These are phyloP conservation scores for Nephotettix cincticeps DNA, from an alignment of 1,140 invertebrate genomes.

Conservation along the genomic window DNA sequence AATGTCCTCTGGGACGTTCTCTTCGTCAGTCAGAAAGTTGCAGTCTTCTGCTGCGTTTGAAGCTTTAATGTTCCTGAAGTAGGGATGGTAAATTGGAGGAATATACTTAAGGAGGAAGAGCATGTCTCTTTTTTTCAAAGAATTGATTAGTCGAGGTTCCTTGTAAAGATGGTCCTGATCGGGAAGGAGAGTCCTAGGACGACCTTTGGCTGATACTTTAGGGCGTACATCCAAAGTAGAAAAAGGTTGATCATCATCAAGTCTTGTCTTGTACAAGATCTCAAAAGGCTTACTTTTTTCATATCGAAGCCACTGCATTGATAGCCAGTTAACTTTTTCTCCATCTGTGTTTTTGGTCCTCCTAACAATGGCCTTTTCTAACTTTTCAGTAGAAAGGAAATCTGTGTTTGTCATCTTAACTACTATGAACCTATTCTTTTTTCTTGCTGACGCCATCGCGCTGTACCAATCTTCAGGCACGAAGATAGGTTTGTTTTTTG, in stretches of 20 bases:
- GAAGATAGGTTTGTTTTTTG: slow-evolving; percentile 24
- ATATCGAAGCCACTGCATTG: slow-evolving; percentile 28
- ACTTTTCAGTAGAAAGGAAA: slow-evolving; percentile 23
- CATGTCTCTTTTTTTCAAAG: slow-evolving; percentile 27
- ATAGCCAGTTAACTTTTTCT: slow-evolving; percentile 23
- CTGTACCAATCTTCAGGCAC: slow-evolving; percentile 22
- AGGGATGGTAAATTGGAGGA: slow-evolving; percentile 13
- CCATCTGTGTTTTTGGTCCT: slow-evolving; percentile 20
- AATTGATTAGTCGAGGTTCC: slow-evolving; percentile 7
- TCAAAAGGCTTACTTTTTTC: slow-evolving; percentile 23
- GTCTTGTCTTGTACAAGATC: slow-evolving; percentile 28
- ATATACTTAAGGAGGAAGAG: slow-evolving; percentile 18
- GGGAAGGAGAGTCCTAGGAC: background rate
- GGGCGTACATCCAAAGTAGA: slow-evolving; percentile 12
- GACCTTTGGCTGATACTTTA: slow-evolving; percentile 20
- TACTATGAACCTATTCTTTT: slow-evolving; percentile 26
- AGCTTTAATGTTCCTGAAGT: slow-evolving; percentile 9
- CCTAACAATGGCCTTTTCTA: slow-evolving; percentile 24
- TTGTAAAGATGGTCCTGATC: background rate
- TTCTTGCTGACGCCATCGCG: background rate
- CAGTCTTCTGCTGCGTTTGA: slow-evolving; percentile 11
- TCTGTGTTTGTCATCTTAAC: slow-evolving; percentile 20
- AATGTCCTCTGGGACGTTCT: slow-evolving; percentile 1
- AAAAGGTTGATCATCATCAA: slow-evolving; percentile 8
- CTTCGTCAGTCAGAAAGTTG: slow-evolving; percentile 7